These are phyloP conservation scores for Drosophila kuntzei DNA, from an alignment of 2,888 invertebrate species.

Conservation along the genomic window DNA sequence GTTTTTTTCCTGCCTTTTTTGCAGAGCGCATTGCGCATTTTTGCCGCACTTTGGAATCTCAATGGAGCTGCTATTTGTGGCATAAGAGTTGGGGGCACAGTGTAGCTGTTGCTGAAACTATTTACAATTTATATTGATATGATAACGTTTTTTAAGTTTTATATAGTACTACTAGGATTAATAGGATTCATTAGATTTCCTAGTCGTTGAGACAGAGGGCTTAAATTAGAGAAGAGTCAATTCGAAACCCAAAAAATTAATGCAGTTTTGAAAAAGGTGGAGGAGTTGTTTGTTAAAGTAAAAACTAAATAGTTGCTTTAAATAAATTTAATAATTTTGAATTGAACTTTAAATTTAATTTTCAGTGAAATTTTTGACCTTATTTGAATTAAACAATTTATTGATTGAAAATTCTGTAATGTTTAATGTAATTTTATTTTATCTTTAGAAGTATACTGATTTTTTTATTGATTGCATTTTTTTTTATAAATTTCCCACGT, in stretches of 20 bases:
- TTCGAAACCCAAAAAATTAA: not conserved
- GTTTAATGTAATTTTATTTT: too few species aligned
- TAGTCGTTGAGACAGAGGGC: not conserved
- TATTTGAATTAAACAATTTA: too few species aligned
- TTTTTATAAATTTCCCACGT: too few species aligned
- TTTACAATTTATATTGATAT: not conserved
- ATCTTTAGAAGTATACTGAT: too few species aligned
- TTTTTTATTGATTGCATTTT: too few species aligned
- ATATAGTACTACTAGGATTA: not conserved
- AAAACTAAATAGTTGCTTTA: too few species aligned
- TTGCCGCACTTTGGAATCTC: conserved; percentile 31
- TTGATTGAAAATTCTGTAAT: too few species aligned
- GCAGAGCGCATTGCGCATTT: conserved; percentile 44
- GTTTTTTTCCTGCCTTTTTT: conserved; percentile 22
- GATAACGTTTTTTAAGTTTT: not conserved
- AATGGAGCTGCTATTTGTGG: conserved; percentile 31
- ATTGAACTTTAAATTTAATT: too few species aligned
- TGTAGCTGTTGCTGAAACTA: conserved; percentile 16
- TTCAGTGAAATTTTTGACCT: too few species aligned
- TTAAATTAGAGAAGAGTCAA: not conserved
- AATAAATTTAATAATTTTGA: too few species aligned
- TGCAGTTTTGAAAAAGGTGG: not conserved
- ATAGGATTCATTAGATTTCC: not conserved
- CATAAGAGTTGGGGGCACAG: conserved; percentile 34
- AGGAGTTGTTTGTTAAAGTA: too few species aligned